phyloP scores from a whole-genome alignment of 2,797 vertebrate genomes.

The Mormyrus hasselquistii region DNA sequence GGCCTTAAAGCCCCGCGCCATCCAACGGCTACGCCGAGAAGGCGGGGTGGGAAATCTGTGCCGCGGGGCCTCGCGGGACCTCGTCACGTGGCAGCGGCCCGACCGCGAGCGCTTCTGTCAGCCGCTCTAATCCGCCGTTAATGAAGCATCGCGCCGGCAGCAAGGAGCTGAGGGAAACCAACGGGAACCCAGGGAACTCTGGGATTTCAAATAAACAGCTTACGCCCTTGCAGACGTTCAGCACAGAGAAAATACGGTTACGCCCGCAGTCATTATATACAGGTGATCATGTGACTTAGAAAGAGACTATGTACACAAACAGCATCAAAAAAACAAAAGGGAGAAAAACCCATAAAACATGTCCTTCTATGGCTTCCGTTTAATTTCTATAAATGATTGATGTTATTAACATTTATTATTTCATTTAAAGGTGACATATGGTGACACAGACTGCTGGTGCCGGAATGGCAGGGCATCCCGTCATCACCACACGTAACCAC shows the following conservation, averaged over 20 bases:
- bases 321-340: background rate
- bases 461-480: background rate
- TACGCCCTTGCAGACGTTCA: background rate
- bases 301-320: background rate
- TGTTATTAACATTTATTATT: background rate
- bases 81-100: background rate
- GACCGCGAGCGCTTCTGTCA: background rate
- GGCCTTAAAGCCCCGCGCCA: background rate
- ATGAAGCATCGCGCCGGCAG: background rate
- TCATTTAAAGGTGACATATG: background rate
- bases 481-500: background rate
- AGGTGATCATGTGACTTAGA: background rate
- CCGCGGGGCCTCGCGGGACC: background rate
- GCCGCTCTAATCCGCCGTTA: slow-evolving; percentile 1
- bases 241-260: background rate
- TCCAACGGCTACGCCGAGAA: background rate
- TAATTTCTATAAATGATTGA: background rate
- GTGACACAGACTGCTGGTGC: background rate
- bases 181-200: background rate
- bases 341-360: background rate
- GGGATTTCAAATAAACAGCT: background rate
- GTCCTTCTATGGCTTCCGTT: background rate
- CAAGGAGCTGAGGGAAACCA: background rate
- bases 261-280: background rate
- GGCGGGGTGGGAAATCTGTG: background rate